Evolutionary conservation across 2,888 invertebrate genomes (phyloP).

Genomic region (Lathronympha strigana): DNA sequence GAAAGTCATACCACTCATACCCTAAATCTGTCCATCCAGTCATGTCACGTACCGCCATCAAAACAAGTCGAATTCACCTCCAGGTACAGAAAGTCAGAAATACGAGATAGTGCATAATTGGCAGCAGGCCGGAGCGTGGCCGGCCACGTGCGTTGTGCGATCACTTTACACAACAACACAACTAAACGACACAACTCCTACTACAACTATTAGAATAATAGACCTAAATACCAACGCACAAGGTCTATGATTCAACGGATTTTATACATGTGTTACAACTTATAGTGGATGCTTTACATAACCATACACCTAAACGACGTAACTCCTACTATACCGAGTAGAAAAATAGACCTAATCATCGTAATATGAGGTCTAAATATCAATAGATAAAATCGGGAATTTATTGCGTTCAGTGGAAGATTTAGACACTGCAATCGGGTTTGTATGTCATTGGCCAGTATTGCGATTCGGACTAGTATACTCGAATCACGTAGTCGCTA

Average conservation of each 20-base stretch:
- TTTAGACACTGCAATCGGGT: slow-evolving; percentile 24
- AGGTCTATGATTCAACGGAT: background rate
- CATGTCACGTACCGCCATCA: background rate
- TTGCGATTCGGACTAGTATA: slow-evolving; percentile 14
- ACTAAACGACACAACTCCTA: background rate
- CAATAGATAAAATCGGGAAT: background rate
- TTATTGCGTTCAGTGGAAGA: background rate
- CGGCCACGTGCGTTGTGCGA: slow-evolving; percentile 10
- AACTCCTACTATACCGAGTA: background rate
- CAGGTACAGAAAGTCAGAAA: slow-evolving; percentile 9
- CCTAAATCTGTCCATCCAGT: too few relatives aligned
- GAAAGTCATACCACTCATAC: too few relatives aligned
- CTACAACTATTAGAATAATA: background rate
- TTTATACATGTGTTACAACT: background rate
- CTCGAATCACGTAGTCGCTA: background rate
- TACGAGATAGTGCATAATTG: slow-evolving; percentile 17
- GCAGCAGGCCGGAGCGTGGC: slow-evolving; percentile 8
- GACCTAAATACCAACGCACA: background rate
- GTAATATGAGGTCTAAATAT: background rate
- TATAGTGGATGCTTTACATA: background rate
- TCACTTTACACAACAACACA: background rate
- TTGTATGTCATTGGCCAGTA: slow-evolving; percentile 13
- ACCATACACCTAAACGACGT: background rate
- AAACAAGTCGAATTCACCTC: background rate
- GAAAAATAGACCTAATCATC: background rate